These are phyloP conservation scores for Eupithecia centaureata DNA, from an alignment of 2,888 invertebrate genomes.

Conservation along the genomic window DNA sequence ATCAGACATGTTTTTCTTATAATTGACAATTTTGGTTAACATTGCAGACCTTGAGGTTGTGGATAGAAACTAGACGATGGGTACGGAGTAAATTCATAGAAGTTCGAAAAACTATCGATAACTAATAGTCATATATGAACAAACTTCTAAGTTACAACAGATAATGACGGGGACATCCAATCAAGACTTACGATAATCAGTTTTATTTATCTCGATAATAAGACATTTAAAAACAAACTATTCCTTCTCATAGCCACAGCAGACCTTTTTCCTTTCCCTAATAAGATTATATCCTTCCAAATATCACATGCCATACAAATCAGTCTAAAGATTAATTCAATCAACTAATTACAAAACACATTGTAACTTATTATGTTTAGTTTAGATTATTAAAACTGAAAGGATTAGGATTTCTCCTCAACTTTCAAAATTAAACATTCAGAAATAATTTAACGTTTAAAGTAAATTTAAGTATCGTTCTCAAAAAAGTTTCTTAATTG, in stretches of 20 bases:
- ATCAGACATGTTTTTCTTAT: too few species aligned
- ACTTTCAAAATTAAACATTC: too few species aligned
- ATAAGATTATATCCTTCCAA: conserved; percentile 51
- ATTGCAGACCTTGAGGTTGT: too few species aligned
- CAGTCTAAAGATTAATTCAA: conserved; percentile 57
- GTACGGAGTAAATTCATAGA: background rate
- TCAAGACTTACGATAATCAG: background rate
- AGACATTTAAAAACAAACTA: background rate
- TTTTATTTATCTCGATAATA: conserved; percentile 7
- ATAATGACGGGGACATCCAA: background rate
- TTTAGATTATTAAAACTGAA: background rate
- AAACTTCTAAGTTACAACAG: background rate
- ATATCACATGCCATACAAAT: conserved; percentile 77
- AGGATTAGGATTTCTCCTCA: too few species aligned
- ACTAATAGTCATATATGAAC: background rate
- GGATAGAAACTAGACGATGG: too few species aligned
- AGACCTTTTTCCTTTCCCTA: conserved; percentile 49
- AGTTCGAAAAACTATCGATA: background rate
- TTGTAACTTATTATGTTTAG: background rate
- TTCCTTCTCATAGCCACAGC: conserved; percentile 37
- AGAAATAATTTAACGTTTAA: too few species aligned
- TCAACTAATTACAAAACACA: conserved; percentile 18
- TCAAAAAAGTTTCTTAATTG: background rate
- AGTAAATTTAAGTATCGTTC: too few species aligned
- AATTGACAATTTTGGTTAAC: too few species aligned